Conservation (phyloP, 2,797 vertebrate genomes). For the Sciaenops ocellatus region DNA sequence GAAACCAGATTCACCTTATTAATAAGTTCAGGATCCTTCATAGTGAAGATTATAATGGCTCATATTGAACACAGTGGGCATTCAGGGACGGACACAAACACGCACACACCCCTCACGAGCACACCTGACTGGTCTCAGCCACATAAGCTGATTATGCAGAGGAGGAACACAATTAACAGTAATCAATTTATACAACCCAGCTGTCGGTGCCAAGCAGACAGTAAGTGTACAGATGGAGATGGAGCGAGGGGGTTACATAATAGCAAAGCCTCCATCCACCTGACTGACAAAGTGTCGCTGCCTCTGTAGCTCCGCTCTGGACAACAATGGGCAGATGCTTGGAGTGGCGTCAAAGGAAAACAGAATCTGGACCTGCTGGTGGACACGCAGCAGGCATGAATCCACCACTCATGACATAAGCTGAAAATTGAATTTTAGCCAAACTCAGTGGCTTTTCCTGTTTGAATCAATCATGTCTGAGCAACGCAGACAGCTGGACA, state of each 20-base stretch:
- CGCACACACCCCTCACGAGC: neutral
- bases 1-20: constrained; percentile 27
- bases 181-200: constrained; percentile 75
- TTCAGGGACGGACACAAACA: constrained; percentile 10
- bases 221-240: constrained; percentile 59
- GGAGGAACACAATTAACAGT: constrained; percentile 77
- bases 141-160: constrained; percentile 76
- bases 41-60: constrained; percentile 46
- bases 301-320: constrained; percentile 3
- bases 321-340: constrained; percentile 22
- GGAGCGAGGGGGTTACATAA: constrained; percentile 53
- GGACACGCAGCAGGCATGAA: neutral
- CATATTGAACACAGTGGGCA: constrained; percentile 26
- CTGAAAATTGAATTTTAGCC: constrained; percentile 3
- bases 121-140: constrained; percentile 70
- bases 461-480: neutral
- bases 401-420: neutral
- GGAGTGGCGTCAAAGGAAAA: neutral
- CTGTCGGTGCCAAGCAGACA: constrained; percentile 61
- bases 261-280: constrained; percentile 60
- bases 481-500: neutral
- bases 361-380: constrained; percentile 9
- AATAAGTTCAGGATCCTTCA: constrained; percentile 25
- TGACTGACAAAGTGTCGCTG: constrained; percentile 29
- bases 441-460: neutral